These are phyloP conservation scores for Phyllostomus hastatus DNA, from an alignment of 2,113 vertebrate species.

Conservation along the genomic window DNA sequence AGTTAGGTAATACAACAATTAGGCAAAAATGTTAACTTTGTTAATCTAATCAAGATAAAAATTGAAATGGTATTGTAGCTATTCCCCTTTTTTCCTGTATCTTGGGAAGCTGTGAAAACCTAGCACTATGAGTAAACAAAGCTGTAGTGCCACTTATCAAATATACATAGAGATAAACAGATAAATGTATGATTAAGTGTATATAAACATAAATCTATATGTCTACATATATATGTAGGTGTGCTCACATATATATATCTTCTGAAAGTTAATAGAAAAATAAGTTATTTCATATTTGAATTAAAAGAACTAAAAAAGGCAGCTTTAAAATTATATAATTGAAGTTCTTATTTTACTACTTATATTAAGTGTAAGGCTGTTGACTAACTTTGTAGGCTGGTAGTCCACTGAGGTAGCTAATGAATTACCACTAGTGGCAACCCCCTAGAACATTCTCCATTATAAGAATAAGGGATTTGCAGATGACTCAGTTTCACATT, in stretches of 20 bases:
- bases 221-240: background rate
- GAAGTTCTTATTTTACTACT: background rate
- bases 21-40: background rate
- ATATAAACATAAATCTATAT: background rate
- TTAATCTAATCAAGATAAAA: background rate
- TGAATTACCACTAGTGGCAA: background rate
- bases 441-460: background rate
- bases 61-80: background rate
- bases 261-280: background rate
- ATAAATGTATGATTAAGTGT: background rate
- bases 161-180: background rate
- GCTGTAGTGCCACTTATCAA: background rate
- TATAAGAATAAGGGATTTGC: background rate
- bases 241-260: background rate
- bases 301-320: background rate
- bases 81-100: background rate
- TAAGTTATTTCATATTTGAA: background rate
- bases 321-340: background rate
- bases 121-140: background rate
- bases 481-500: slow-evolving; percentile 20
- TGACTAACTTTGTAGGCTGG: background rate
- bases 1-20: background rate
- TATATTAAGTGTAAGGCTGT: background rate
- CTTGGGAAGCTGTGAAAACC: background rate
- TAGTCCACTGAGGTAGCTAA: background rate